Percentiles rank a stretch among this genome's conserved stretches.
Evolutionary conservation across 37 sponge, comb jelly and placozoan species (phyloP).

Genomic region (Mnemiopsis leidyi): DNA sequence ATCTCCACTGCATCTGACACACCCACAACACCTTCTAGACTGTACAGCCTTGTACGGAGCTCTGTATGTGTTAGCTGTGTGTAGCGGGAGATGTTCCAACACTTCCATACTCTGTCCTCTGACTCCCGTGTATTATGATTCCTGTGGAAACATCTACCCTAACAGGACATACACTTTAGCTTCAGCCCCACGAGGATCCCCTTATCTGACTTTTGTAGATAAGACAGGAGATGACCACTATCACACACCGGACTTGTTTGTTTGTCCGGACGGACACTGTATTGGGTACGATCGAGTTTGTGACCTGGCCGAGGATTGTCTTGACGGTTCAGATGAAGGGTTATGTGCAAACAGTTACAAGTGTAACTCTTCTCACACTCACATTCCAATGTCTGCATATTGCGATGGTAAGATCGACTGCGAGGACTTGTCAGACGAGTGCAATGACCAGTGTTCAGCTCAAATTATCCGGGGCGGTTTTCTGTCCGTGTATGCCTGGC

Average conservation of each 20-base stretch:
- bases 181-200: neutral
- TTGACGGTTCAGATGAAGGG: neutral
- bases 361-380: neutral
- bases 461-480: neutral
- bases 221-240: neutral
- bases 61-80: neutral
- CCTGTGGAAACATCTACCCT: neutral
- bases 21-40: neutral
- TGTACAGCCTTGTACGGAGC: neutral
- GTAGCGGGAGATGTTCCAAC: neutral
- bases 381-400: neutral
- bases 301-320: neutral
- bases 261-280: neutral
- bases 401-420: neutral
- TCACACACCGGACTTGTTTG: neutral
- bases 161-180: neutral
- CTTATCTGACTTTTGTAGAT: constrained; percentile 7
- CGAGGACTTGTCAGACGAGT: constrained; percentile 2
- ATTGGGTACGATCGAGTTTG: neutral
- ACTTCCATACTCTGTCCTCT: neutral
- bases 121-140: neutral
- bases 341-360: neutral
- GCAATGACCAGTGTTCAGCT: neutral
- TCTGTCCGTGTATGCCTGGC: neutral
- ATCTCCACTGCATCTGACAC: neutral